phyloP scores from a whole-genome alignment of 2,888 invertebrate species.

The Entomobrya proxima region DNA sequence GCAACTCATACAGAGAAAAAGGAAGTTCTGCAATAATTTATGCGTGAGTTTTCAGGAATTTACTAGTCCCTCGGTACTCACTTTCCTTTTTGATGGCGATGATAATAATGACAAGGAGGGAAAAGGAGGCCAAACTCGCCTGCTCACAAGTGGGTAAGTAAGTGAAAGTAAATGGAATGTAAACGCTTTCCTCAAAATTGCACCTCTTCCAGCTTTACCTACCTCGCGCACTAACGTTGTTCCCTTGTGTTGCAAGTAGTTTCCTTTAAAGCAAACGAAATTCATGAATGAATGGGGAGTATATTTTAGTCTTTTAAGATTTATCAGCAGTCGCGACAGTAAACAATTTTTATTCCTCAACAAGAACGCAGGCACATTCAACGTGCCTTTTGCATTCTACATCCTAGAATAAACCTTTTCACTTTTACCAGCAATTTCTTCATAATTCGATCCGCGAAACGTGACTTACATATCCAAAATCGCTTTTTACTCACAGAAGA shows the following conservation, averaged over 20 bases:
- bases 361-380: background rate
- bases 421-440: slow-evolving; percentile 36
- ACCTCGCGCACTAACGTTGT: no score
- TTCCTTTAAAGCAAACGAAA: background rate
- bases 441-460: slow-evolving; percentile 49
- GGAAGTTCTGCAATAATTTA: slow-evolving; percentile 50
- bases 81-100: slow-evolving; percentile 45
- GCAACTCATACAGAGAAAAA: background rate
- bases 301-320: background rate
- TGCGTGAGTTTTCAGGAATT: slow-evolving; percentile 46
- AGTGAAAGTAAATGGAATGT: slow-evolving; percentile 21
- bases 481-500: background rate
- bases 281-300: background rate
- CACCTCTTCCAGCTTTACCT: background rate
- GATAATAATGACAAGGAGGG: slow-evolving; percentile 49
- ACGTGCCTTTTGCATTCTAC: background rate
- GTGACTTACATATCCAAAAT: slow-evolving; percentile 51
- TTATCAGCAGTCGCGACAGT: background rate
- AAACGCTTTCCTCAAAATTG: slow-evolving; percentile 9
- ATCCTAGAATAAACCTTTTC: background rate
- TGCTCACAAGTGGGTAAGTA: slow-evolving; percentile 9
- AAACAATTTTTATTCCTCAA: slow-evolving; percentile 22
- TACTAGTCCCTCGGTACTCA: slow-evolving; percentile 49
- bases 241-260: no score
- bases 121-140: slow-evolving; percentile 42